Conservation (phyloP, 2,888 invertebrate genomes). For the Neuroscelio doddi region DNA sequence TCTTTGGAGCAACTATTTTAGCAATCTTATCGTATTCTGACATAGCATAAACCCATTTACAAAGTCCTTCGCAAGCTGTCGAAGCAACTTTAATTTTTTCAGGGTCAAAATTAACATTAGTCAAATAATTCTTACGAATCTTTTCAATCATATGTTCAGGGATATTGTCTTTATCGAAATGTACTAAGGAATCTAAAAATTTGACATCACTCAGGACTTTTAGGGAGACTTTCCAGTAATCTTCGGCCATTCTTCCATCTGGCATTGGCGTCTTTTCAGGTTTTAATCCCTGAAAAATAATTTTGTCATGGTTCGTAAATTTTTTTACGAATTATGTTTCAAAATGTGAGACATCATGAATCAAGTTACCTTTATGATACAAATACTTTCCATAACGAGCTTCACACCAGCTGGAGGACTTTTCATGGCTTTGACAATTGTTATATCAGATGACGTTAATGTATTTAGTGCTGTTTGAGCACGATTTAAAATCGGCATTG, state of each 20-base stretch:
- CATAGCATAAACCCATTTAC: constrained; percentile 96
- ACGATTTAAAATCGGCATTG: constrained; percentile 90
- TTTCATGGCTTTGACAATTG: constrained; percentile 96
- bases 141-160: constrained; percentile 87
- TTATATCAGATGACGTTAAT: constrained; percentile 90
- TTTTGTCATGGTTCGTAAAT: constrained; percentile 4
- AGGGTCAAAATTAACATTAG: constrained; percentile 91
- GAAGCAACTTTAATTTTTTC: constrained; percentile 91
- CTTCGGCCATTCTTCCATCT: constrained; percentile 88
- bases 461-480: constrained; percentile 92
- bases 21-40: constrained; percentile 96
- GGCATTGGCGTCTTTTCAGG: constrained; percentile 90
- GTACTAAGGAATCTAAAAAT: constrained; percentile 89
- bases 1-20: constrained; percentile 94
- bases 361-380: constrained; percentile 84
- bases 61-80: constrained; percentile 91
- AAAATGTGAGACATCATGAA: neutral
- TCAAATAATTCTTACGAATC: constrained; percentile 85
- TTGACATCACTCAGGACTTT: constrained; percentile 91
- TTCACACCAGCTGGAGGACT: constrained; percentile 93
- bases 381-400: constrained; percentile 95
- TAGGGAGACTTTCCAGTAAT: constrained; percentile 94
- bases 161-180: constrained; percentile 96
- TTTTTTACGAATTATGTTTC: neutral
- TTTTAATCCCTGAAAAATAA: constrained; percentile 86